Conservation (phyloP, 2,113 vertebrate species). For the Cyprinodon variegatus region DNA sequence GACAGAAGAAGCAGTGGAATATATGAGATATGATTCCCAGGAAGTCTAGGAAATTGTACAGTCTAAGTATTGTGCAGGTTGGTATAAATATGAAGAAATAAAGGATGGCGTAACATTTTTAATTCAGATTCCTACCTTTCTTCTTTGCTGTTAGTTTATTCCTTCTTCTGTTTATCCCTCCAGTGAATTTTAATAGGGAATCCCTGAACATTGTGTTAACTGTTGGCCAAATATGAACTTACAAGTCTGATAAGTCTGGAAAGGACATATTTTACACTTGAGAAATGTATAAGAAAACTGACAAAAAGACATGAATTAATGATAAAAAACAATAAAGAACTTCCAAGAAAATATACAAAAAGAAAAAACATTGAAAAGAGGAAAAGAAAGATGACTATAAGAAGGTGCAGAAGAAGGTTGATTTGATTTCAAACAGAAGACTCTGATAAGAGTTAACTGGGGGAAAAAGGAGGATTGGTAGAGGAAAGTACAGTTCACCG, state of each 20-base stretch:
- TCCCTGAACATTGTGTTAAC: too few species aligned
- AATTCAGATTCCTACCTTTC: neutral
- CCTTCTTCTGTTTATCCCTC: neutral
- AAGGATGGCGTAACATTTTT: neutral
- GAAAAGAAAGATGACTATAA: conserved; percentile 14
- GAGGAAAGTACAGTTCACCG: conserved; percentile 13
- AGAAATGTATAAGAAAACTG: too few species aligned
- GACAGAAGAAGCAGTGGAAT: conserved; percentile 18
- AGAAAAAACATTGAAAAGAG: conserved; percentile 1
- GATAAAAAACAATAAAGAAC: conserved; percentile 14
- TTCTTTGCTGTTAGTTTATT: neutral
- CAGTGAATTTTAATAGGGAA: too few species aligned
- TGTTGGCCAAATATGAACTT: too few species aligned
- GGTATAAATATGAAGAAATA: neutral
- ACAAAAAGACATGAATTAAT: neutral
- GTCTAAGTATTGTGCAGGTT: too few species aligned
- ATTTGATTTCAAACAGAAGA: conserved; percentile 41
- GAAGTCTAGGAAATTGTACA: too few species aligned
- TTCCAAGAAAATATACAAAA: conserved; percentile 24
- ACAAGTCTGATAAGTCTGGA: too few species aligned
- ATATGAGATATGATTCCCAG: conserved; percentile 2
- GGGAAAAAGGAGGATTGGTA: neutral
- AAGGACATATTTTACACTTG: too few species aligned
- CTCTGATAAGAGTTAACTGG: conserved; percentile 14
- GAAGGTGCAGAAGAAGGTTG: conserved; percentile 14